Evolutionary conservation across 2,113 vertebrate species (phyloP).

Genomic region (Anoura caudifer): DNA sequence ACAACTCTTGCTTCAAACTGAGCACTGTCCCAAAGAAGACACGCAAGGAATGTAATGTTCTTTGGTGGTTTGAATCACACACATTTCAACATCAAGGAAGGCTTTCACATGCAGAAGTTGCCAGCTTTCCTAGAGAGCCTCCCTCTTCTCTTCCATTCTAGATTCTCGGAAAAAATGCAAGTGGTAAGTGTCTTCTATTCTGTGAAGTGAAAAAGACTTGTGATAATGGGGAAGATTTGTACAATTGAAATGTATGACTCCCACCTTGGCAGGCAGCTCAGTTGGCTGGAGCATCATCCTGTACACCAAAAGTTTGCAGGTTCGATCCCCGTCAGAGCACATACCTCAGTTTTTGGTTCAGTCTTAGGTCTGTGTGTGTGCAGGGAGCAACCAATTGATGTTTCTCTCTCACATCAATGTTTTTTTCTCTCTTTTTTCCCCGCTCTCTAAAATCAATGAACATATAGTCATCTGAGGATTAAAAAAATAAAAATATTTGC

Average conservation of each 20-base stretch:
- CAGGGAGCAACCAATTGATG: too few species aligned
- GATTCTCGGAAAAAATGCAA: neutral
- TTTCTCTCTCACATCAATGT: too few species aligned
- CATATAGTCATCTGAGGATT: too few species aligned
- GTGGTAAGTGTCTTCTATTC: neutral
- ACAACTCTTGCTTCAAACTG: neutral
- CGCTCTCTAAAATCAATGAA: too few species aligned
- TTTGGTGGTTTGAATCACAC: neutral
- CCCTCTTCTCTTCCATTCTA: neutral
- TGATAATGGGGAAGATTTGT: neutral
- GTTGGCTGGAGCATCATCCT: too few species aligned
- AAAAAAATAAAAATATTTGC: constrained; percentile 16
- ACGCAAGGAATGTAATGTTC: neutral
- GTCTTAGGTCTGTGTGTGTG: too few species aligned
- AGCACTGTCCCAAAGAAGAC: neutral
- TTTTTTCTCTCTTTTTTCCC: too few species aligned
- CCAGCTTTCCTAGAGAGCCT: neutral
- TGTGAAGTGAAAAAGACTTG: neutral
- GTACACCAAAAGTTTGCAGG: too few species aligned
- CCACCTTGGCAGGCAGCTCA: too few species aligned
- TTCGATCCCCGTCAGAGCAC: too few species aligned
- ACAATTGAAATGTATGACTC: neutral
- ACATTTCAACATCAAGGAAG: neutral
- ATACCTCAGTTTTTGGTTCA: too few species aligned
- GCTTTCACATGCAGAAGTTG: neutral